Conservation (phyloP, 2,797 vertebrate genomes). For the Carcharodon carcharias region DNA sequence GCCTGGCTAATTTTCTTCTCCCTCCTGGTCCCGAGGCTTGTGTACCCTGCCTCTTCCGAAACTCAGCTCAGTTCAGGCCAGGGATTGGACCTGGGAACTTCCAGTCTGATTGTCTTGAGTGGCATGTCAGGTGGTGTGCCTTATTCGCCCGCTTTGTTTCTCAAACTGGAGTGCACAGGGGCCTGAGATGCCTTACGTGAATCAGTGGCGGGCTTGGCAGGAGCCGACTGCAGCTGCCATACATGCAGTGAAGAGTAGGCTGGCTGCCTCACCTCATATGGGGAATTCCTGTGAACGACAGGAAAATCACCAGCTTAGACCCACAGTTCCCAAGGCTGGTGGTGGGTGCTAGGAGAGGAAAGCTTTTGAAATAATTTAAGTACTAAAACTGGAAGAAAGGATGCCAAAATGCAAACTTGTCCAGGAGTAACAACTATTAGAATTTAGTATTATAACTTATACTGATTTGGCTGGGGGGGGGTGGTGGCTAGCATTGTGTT, state of each 20-base stretch:
- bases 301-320: neutral
- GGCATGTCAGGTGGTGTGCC: no score
- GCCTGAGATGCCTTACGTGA: neutral
- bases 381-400: neutral
- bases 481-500: no score
- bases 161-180: no score
- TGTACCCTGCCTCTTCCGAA: neutral
- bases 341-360: no score
- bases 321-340: neutral
- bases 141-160: no score
- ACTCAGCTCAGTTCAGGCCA: neutral
- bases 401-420: neutral
- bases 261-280: neutral
- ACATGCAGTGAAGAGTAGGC: neutral
- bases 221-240: no score
- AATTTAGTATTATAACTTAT: no score
- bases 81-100: neutral
- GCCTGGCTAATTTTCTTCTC: neutral
- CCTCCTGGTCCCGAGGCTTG: neutral
- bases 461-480: no score
- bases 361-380: no score
- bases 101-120: neutral
- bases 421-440: no score
- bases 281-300: neutral
- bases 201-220: neutral